Evolutionary conservation across 2,888 invertebrate genomes (phyloP).

Genomic region (Chelonus formosanus): DNA sequence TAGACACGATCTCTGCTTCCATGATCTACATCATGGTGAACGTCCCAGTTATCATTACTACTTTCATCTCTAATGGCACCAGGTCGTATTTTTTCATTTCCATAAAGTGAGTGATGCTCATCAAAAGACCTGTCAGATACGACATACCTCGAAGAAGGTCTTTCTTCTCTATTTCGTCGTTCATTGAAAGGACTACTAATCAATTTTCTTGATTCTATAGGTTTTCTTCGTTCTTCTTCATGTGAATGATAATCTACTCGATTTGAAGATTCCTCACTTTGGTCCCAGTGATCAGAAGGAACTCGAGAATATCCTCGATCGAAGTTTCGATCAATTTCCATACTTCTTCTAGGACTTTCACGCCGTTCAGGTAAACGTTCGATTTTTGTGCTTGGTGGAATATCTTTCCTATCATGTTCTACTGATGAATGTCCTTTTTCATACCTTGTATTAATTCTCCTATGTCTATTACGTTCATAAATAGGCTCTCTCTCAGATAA

Average conservation of each 20-base stretch:
- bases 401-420: conserved; percentile 55
- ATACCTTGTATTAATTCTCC: conserved; percentile 43
- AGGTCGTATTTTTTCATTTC: conserved; percentile 52
- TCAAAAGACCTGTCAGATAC: conserved; percentile 49
- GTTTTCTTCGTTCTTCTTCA: conserved; percentile 57
- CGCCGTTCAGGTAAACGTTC: conserved; percentile 54
- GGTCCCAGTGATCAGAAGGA: conserved; percentile 59
- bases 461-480: conserved; percentile 43
- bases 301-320: conserved; percentile 53
- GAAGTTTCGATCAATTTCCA: conserved; percentile 57
- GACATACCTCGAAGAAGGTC: conserved; percentile 52
- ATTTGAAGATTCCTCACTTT: conserved; percentile 52
- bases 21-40: conserved; percentile 60
- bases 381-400: conserved; percentile 48
- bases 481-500: conserved; percentile 51
- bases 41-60: conserved; percentile 59
- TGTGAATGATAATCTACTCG: conserved; percentile 54
- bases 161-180: conserved; percentile 64
- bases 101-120: conserved; percentile 51
- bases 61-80: conserved; percentile 54
- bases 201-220: conserved; percentile 59
- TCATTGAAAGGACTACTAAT: conserved; percentile 64
- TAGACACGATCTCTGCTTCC: conserved; percentile 50
- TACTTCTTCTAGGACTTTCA: conserved; percentile 54
- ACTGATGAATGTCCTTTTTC: conserved; percentile 45